Conservation (phyloP, 2,797 vertebrate species). For the Pipistrellus nathusii region DNA sequence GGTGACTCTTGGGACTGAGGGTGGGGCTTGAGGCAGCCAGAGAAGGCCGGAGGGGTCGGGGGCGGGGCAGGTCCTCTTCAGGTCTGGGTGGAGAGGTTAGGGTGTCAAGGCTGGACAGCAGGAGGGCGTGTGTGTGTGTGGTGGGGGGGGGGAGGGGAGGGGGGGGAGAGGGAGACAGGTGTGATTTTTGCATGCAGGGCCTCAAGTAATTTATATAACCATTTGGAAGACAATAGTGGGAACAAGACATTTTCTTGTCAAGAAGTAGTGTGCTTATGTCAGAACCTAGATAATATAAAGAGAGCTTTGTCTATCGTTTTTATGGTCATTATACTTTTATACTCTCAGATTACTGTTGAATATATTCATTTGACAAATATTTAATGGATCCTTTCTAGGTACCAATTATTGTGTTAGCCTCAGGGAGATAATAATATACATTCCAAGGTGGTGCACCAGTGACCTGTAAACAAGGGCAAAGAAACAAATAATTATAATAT, state of each 20-base stretch:
- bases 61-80: too few relatives aligned
- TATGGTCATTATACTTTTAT: constrained; percentile 43
- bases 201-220: too few relatives aligned
- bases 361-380: constrained; percentile 49
- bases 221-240: neutral
- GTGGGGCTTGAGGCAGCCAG: too few relatives aligned
- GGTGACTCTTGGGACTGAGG: too few relatives aligned
- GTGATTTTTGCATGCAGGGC: too few relatives aligned
- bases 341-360: constrained; percentile 19
- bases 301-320: constrained; percentile 39
- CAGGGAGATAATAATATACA: constrained; percentile 10
- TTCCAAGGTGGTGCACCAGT: neutral
- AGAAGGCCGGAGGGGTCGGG: too few relatives aligned
- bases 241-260: constrained; percentile 25
- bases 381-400: constrained; percentile 34
- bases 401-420: constrained; percentile 44
- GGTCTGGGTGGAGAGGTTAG: too few relatives aligned
- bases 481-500: constrained; percentile 49
- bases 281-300: neutral
- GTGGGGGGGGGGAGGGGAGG: too few relatives aligned
- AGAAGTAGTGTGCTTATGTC: neutral
- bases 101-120: too few relatives aligned
- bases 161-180: too few relatives aligned
- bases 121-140: too few relatives aligned
- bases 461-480: constrained; percentile 10